Evolutionary conservation across 2,113 vertebrate species (phyloP), one percentile per base, ranked within the genome.

Genomic region (Anarhynchus alexandrinus): DNA sequence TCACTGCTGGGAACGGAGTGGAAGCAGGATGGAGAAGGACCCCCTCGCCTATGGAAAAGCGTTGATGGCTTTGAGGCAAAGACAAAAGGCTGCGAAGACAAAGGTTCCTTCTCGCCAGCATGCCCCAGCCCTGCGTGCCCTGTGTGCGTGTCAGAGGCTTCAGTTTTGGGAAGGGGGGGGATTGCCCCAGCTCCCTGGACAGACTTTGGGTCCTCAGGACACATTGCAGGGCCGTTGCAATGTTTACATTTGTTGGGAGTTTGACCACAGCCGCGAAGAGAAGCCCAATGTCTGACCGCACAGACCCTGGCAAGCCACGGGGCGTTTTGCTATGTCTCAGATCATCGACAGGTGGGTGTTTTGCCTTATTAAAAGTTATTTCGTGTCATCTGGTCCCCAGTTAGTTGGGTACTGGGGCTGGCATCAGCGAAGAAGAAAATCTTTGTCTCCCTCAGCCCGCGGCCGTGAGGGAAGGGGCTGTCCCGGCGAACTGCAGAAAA

Each of bases 231-330:
- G 66, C 29, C 62, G 25, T 19, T 74, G 36, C 36, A 83, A 4
- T 51, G 36, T 7, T 69, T 29, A 4, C 5, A 5, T 69, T 67
- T 65, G 25, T 32, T n/a, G 8, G 29, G 30, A 73, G 9, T 29
- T 69, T 86, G 55, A 49, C 18, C 9, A 7, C 51, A n/a, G 70
- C 32, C 0, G 0, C 2, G 3, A 58, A 66, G 58, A 57, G 49
- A 73, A 92, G 76, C 17, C 26, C 2, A 1, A 0, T 3, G 10
- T 30, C 18, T 19, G 43, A 45, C 64, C 0, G 0, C 4, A 13
- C 27, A 62, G 90, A 82, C 45, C 36, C 45, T 62, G 47, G 32
- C 64, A 57, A 73, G 21, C 49, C 49, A 26, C 17, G 17, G 10
- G 0, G 0, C 1, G 0, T 61, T 66, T 62, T 54, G 42, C 57